Conservation (phyloP, 2,797 vertebrate species). For the Scolopax bukidnonensis region DNA sequence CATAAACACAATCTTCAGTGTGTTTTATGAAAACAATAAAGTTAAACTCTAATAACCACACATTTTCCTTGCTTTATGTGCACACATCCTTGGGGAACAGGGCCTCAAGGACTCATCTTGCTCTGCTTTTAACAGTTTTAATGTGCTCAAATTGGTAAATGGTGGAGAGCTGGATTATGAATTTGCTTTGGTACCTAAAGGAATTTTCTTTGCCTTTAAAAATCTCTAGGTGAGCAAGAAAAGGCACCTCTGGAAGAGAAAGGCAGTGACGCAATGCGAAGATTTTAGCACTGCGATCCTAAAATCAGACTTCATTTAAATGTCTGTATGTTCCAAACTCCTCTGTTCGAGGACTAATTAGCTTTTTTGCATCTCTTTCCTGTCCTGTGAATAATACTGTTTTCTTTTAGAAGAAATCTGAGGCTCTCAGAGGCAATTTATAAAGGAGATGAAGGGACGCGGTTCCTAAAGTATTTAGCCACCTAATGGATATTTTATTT, state of each 20-base stretch:
- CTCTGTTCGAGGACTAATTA: conserved; percentile 14
- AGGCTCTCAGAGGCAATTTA: conserved; percentile 61
- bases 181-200: conserved; percentile 61
- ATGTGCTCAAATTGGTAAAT: conserved; percentile 52
- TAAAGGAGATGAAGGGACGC: conserved; percentile 48
- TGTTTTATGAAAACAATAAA: conserved; percentile 76
- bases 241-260: not conserved
- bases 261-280: not conserved
- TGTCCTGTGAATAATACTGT: conserved; percentile 49
- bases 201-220: conserved; percentile 19
- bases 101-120: conserved; percentile 66
- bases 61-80: conserved; percentile 68
- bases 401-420: conserved; percentile 59
- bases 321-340: not conserved
- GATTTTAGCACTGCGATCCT: not conserved
- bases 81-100: conserved; percentile 64
- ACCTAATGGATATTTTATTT: conserved; percentile 57
- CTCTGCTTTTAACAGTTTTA: conserved; percentile 68
- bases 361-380: conserved; percentile 6
- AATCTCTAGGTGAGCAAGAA: conserved; percentile 39
- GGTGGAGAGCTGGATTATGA: conserved; percentile 18
- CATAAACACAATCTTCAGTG: conserved; percentile 56
- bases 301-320: conserved; percentile 40
- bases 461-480: conserved; percentile 53
- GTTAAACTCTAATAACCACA: conserved; percentile 63